Base-by-base conservation (phyloP, 2,797 vertebrate species). In the Ctenosaura bakeri region DNA sequence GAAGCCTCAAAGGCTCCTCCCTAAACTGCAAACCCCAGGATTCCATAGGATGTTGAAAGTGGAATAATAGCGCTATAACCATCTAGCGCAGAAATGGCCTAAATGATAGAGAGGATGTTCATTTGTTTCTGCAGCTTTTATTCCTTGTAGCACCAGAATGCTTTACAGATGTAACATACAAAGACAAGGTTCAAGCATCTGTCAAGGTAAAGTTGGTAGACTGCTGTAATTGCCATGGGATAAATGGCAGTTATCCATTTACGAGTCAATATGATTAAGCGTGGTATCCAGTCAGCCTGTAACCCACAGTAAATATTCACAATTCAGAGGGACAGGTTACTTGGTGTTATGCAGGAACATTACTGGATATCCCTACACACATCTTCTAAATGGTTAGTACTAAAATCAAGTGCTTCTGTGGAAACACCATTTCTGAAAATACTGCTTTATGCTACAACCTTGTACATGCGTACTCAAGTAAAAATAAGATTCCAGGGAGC, bases 191-290 rank as follows among this genome's bases (percentile, higher is more conserved):
- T 80, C 77, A 88, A 35, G 38, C 52, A n/a, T 38, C 26, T 76
- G 35, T 74, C 18, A 20, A 83, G 69, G 73, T n/a, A 86, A 86
- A 90, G 38, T 50, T 74, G 9, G 29, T 81, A 64, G 35, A 52
- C 1, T 46, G 56, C 7, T 89, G 3, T 38, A 90, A 77, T 66
- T 77, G 42, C 46, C 16, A n/a, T 52, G 56, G 62, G 66, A 56
- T 64, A 87, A 83, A 56, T 42, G 80, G 69, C 56, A 59, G 46
- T 83, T 66, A 56, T 46, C 71, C 73, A 69, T 90, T 78, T 71
- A 79, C 59, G 56, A 71, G 46, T 69, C 82, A 84, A 78, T 69
- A 50, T 38, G 24, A 86, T 81, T 73, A 83, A 83, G 50, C 77
- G 80, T 20, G 38, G 64, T 83, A 64, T 62, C 71, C 54, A 83